Base-by-base conservation (phyloP, 1,140 invertebrate genomes). In the Anagrus nilaparvatae region DNA sequence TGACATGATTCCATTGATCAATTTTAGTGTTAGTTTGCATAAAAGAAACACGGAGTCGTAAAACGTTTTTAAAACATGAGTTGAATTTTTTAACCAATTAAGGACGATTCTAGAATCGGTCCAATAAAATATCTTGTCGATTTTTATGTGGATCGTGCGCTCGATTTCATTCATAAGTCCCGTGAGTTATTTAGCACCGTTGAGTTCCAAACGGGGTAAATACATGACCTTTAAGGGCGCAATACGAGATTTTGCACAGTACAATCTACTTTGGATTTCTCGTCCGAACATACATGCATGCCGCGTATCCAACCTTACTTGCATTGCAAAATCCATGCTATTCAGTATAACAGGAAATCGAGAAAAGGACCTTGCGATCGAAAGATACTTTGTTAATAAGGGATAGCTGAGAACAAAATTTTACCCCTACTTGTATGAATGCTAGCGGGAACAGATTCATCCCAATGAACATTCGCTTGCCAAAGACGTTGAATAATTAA, bases 301-400 rank as follows among this genome's bases (percentile, higher is more conserved):
- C 44, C 4, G 46, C 52, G 17, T 54, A 52, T n/a, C 48, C 51
- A 7, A 13, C 6, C 24, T 50, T n/a, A 18, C 44, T 48, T 1
- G 50, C 50, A 38, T 56, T 49, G 34, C 49, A 52, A 30, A 53
- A 55, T 0, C 46, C 52, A 30, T 55, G 54, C 27, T 51, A 6
- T 37, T 48, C 13, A 2, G 40, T 27, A 10, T 39, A 13, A 2
- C 1, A 12, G 3, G 14, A 7, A 28, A 31, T n/a, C 16, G 23
- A 10, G 2, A 40, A 27, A 13, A 44, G 5, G 10, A 41, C 10
- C 9, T 33, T 32, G 14, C 40, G n/a, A 2, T 14, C 2, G 13
- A 44, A 36, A 7, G 13, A 6, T 2, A 48, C 8, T 5, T 40
- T 25, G 1, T 39, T n/a, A 9, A 47, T 2, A 7, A 30, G 10